Conservation (phyloP, 2,888 invertebrate species). For the Leptopilina syphax region DNA sequence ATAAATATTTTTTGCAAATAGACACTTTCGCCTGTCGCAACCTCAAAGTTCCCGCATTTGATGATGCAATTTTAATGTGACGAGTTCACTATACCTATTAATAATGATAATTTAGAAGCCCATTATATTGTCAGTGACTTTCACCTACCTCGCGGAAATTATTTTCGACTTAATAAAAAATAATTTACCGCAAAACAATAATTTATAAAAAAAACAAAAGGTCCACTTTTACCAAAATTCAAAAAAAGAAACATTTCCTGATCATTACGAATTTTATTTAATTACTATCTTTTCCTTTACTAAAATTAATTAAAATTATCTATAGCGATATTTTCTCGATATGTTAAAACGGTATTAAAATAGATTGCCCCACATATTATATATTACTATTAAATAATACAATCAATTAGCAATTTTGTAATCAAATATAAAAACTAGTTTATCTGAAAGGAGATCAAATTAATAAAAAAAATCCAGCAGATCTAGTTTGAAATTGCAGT, state of each 20-base stretch:
- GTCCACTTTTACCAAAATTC: too few species aligned
- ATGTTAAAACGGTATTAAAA: not conserved
- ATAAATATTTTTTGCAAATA: not conserved
- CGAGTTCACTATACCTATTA: not conserved
- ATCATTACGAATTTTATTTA: too few species aligned
- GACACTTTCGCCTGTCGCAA: constrained; percentile 34
- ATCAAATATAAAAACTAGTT: constrained; percentile 1
- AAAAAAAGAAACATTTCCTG: too few species aligned
- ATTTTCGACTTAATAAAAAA: not conserved
- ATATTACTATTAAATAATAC: constrained; percentile 1
- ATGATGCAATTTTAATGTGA: constrained; percentile 24
- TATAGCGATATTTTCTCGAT: too few species aligned
- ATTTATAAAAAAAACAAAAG: not conserved
- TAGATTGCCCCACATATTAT: not conserved
- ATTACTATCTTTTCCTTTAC: too few species aligned
- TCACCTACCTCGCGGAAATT: not conserved
- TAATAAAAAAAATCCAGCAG: not conserved
- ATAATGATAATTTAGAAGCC: not conserved
- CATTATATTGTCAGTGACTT: constrained; percentile 8
- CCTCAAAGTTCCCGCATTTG: not conserved
- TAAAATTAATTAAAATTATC: too few species aligned
- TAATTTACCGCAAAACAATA: not conserved
- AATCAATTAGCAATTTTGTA: constrained; percentile 9
- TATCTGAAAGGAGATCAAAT: not conserved
- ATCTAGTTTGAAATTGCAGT: constrained; percentile 1